Evolutionary conservation across 2,888 invertebrate genomes (phyloP).

Genomic region (Callimorpha dominula): DNA sequence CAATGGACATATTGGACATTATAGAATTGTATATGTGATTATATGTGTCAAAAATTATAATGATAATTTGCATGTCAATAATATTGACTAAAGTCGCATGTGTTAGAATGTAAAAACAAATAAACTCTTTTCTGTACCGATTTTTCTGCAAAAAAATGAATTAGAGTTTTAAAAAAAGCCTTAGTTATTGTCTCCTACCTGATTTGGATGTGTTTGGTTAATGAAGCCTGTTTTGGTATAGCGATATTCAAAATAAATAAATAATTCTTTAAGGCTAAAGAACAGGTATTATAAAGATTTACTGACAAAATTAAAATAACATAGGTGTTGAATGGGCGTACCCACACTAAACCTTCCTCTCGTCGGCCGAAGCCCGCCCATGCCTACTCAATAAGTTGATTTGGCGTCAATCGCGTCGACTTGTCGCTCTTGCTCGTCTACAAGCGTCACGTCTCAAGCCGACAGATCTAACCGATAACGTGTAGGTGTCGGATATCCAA

Average conservation of each 20-base stretch:
- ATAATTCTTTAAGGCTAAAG: neutral
- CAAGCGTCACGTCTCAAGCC: conserved; percentile 29
- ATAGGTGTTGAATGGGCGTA: conserved; percentile 27
- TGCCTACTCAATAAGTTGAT: conserved; percentile 68
- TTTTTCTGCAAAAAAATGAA: no score
- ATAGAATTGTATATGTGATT: no score
- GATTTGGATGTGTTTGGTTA: neutral
- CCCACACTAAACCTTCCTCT: conserved; percentile 49
- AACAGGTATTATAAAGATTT: conserved; percentile 6
- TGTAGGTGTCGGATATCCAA: conserved; percentile 41
- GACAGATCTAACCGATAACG: conserved; percentile 46
- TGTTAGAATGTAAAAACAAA: no score
- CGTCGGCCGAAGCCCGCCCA: conserved; percentile 43
- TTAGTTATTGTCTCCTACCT: neutral
- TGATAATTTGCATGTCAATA: no score
- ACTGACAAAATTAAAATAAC: conserved; percentile 8
- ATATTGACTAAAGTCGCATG: no score
- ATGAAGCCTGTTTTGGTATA: neutral
- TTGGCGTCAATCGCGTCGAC: conserved; percentile 67
- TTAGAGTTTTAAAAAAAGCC: neutral
- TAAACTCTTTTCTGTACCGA: no score
- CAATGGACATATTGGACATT: no score
- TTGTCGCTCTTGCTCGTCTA: conserved; percentile 51
- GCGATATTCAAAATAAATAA: conserved; percentile 4
- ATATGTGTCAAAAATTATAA: no score